These are phyloP conservation scores for Caloenas nicobarica DNA, from an alignment of 2,113 vertebrate genomes.

Conservation along the genomic window DNA sequence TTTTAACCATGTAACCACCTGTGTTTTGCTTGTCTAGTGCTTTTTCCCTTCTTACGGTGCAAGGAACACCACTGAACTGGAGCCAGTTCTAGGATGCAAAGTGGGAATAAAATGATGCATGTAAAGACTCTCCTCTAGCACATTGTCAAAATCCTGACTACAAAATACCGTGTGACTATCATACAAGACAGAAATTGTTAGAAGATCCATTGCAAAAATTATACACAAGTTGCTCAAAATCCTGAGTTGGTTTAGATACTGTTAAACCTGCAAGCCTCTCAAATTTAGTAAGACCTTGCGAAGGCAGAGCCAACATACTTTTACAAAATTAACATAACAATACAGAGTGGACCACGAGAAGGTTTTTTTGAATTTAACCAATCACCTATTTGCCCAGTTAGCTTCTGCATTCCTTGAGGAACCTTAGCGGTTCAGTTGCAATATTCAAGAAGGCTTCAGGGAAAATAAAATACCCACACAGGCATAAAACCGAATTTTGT, in stretches of 20 bases:
- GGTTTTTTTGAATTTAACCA: background rate
- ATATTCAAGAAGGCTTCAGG: background rate
- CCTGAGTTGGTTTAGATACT: background rate
- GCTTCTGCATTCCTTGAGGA: too few relatives aligned
- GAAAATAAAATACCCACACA: background rate
- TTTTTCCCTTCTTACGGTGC: background rate
- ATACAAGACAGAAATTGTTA: background rate
- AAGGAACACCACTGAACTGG: background rate
- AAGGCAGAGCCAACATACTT: background rate
- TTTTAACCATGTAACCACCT: background rate
- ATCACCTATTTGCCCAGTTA: background rate
- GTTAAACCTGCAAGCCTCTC: background rate
- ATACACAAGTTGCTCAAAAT: background rate
- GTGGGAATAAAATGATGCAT: background rate
- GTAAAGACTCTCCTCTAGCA: background rate
- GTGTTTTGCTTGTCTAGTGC: background rate
- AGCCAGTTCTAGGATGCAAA: background rate
- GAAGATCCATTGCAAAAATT: background rate
- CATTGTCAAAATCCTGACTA: background rate
- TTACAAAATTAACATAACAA: background rate
- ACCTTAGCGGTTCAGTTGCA: background rate
- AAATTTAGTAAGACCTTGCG: accelerated
- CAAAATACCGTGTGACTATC: background rate
- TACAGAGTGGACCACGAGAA: background rate
- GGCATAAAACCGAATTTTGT: background rate